Percentiles rank a stretch among this genome's conserved stretches.
Conservation (phyloP, 2,888 invertebrate genomes). For the Cistogaster globosa region DNA sequence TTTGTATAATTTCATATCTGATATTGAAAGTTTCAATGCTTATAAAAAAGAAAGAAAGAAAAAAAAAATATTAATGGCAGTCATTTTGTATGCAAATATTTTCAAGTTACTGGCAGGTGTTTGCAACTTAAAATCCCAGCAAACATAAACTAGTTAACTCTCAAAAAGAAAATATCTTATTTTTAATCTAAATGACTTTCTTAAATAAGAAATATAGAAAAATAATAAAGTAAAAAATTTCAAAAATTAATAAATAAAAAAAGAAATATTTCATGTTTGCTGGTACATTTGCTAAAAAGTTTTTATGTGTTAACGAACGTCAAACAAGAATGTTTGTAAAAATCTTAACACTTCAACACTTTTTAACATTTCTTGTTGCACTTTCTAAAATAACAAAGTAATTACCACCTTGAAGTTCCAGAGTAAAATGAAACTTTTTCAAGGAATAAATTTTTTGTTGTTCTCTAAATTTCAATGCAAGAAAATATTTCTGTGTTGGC, state of each 20-base stretch:
- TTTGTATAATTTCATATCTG: not conserved
- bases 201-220: no score
- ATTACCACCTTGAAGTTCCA: slow-evolving; percentile 63
- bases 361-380: slow-evolving; percentile 57
- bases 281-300: not conserved
- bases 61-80: slow-evolving; percentile 19
- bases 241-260: not conserved
- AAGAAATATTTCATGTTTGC: not conserved
- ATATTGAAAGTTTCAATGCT: slow-evolving; percentile 20
- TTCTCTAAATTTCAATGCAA: not conserved
- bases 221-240: not conserved
- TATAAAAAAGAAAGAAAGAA: not conserved
- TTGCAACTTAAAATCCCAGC: slow-evolving; percentile 13
- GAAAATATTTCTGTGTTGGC: slow-evolving; percentile 11
- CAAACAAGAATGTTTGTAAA: slow-evolving; percentile 69
- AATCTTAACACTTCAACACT: slow-evolving; percentile 74
- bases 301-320: slow-evolving; percentile 42
- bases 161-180: no score
- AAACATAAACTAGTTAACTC: no score
- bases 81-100: slow-evolving; percentile 59
- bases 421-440: slow-evolving; percentile 44
- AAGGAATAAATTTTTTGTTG: not conserved
- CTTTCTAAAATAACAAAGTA: slow-evolving; percentile 66
- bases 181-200: no score
- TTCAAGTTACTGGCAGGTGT: slow-evolving; percentile 32